Evolutionary conservation across 2,888 invertebrate genomes (phyloP), one percentile per base, ranked within the genome.

Genomic region (Lithosia quadra): DNA sequence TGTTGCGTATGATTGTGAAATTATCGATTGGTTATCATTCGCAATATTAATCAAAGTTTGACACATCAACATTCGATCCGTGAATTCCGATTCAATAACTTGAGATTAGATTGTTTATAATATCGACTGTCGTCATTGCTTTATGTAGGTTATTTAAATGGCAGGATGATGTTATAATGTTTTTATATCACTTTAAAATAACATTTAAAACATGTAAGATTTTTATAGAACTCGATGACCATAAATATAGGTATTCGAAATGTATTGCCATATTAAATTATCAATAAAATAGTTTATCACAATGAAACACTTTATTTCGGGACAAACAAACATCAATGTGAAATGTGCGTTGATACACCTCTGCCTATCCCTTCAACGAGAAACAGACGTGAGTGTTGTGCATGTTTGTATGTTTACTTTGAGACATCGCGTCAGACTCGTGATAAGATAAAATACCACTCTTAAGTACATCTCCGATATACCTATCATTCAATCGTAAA

Each of bases 201-300:
- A 33, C 33, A 33, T 33, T 33, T 33, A 33, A 33, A 33, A 33
- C 8, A 33, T 36, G 34, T 36, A 36, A 4, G 8, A 36, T 8
- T 36, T 36, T 36, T 36, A 36, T 36, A 36, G 34, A 7, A 36
- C 10, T 9, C 15, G 9, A 49, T 18, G 1, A 9, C 28, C 28
- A 49, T 15, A n/a, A 43, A 18, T 18, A 5, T n/a, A n/a, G n/a
- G n/a, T 49, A 49, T n/a, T n/a, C 49, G 18, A n/a, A 49, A 9
- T 49, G 60, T 60, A 22, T 60, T 60, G 36, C 60, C 60, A 60
- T 60, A 60, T 60, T 60, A 9, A 60, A 59, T 13, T 36, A n/a
- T 39, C 9, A 60, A 39, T 60, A 60, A 60, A 60, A 39, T 60
- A 60, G 36, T 60, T 39, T 60, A 21, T 22, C 36, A 36, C 7